A percentile compares a stretch with the other conserved stretches of the same genome.
phyloP scores from a whole-genome alignment of 2,888 invertebrate genomes.

The Pyrrhosoma nymphula region DNA sequence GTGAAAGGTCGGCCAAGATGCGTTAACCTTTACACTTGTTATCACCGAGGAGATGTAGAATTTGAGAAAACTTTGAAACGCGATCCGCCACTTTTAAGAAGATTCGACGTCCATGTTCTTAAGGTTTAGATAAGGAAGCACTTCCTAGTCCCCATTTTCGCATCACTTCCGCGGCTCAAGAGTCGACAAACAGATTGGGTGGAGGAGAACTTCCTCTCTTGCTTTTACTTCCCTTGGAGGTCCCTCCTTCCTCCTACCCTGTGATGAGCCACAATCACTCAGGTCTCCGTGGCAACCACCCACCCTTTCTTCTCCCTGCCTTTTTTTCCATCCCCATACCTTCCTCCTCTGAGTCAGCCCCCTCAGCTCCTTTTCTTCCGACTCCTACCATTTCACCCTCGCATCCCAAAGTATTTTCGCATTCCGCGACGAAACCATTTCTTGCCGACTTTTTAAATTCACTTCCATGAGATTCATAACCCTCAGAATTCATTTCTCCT shows the following conservation, averaged over 20 bases:
- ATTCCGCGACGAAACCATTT: constrained; percentile 52
- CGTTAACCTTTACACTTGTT: not conserved
- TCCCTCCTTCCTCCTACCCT: not conserved
- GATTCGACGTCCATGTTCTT: not conserved
- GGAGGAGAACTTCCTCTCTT: not conserved
- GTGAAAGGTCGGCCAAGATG: not conserved
- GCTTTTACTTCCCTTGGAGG: not conserved
- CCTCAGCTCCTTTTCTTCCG: not conserved
- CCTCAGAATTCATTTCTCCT: constrained; percentile 52
- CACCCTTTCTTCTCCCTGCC: not conserved
- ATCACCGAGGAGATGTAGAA: not conserved
- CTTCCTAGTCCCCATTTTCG: not conserved
- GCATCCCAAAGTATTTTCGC: not conserved
- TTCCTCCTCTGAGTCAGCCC: not conserved
- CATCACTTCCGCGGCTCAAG: not conserved
- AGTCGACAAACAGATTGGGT: not conserved
- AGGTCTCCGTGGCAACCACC: not conserved
- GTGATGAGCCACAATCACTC: not conserved
- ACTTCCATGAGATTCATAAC: constrained; percentile 65
- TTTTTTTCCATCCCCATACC: not conserved
- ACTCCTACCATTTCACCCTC: not conserved
- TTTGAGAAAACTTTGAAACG: not conserved
- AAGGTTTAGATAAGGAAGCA: not conserved
- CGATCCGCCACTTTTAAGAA: not conserved
- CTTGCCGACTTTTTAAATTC: constrained; percentile 62